Base-by-base conservation (phyloP, 2,888 invertebrate species). In the Ctena decussata region DNA sequence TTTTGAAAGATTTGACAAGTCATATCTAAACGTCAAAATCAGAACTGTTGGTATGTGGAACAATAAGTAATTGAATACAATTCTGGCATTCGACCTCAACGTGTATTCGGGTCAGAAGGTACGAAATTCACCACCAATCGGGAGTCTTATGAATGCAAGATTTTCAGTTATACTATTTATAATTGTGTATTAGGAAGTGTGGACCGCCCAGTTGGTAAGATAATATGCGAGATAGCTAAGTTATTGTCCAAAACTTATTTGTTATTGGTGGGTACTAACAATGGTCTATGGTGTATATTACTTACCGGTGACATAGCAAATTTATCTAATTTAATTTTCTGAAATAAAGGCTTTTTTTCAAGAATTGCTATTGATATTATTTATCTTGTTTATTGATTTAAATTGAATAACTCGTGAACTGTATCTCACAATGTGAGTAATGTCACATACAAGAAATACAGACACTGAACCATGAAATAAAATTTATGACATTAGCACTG, bases 51-150 rank as follows among this genome's bases (percentile, higher is more conserved):
- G 88, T 81, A 81, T 80, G 73, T 69, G 71, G 85, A 81, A 83
- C 85, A 85, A 80, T 65, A 74, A 41, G 88, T 81, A 88, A 88
- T 85, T 82, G 84, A 88, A 88, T 86, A 76, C 85, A 53, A 72
- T 72, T 53, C 41, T 88, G 88, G 85, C 88, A 84, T 86, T 82
- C 84, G 88, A 88, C 84, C 88, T 74, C 53, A 69, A 32, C 39
- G 73, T 70, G 44, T 79, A 32, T 35, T 39, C 46, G 65, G 82
- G 84, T 71, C 69, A 84, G 65, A 76, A 76, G 78, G 84, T 84
- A 53, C 53, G 77, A 71, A 77, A 82, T 71, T 60, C 71, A 69
- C 82, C 82, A 82, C 76, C 82, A 82, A 71, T 46, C 27, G 72
- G 41, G n/a, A 70, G 2, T 41, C 65, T 35, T 35, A n/a, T 6